Percentiles rank a stretch among this genome's conserved stretches.
phyloP scores from a whole-genome alignment of 2,888 invertebrate species.

The Apodemia duryi region DNA sequence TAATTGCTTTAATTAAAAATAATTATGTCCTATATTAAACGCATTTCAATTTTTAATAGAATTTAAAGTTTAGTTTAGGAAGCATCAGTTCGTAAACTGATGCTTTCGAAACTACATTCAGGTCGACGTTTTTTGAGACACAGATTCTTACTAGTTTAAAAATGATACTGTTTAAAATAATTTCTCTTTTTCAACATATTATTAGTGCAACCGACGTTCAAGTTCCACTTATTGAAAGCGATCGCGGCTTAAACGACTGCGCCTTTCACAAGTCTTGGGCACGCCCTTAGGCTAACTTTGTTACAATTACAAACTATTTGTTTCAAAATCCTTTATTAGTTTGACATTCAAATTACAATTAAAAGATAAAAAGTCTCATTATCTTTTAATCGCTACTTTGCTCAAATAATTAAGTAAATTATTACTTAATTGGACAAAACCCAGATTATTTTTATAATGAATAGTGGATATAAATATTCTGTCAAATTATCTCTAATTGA shows the following conservation, averaged over 20 bases:
- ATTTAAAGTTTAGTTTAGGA: neutral
- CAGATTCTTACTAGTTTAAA: neutral
- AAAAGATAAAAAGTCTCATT: neutral
- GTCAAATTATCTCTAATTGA: too few relatives aligned
- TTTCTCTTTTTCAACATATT: constrained; percentile 7
- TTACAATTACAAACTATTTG: constrained; percentile 4
- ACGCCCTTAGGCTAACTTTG: constrained; percentile 21
- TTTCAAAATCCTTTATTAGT: constrained; percentile 10
- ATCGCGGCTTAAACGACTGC: constrained; percentile 18
- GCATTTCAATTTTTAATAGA: too few relatives aligned
- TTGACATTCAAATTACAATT: constrained; percentile 1
- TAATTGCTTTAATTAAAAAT: too few relatives aligned
- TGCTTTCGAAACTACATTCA: neutral
- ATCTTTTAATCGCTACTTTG: neutral
- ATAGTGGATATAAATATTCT: too few relatives aligned
- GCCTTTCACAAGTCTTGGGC: constrained; percentile 23
- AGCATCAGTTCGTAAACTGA: too few relatives aligned
- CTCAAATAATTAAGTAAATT: neutral
- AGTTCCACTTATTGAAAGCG: constrained; percentile 15
- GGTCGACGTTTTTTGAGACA: neutral
- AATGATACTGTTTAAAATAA: constrained; percentile 7
- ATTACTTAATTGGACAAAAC: neutral
- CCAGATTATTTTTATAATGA: too few relatives aligned
- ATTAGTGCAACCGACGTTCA: constrained; percentile 5
- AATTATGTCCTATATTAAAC: too few relatives aligned